Base-by-base conservation (phyloP, 2,888 invertebrate genomes). In the Oegoconia quadripuncta region DNA sequence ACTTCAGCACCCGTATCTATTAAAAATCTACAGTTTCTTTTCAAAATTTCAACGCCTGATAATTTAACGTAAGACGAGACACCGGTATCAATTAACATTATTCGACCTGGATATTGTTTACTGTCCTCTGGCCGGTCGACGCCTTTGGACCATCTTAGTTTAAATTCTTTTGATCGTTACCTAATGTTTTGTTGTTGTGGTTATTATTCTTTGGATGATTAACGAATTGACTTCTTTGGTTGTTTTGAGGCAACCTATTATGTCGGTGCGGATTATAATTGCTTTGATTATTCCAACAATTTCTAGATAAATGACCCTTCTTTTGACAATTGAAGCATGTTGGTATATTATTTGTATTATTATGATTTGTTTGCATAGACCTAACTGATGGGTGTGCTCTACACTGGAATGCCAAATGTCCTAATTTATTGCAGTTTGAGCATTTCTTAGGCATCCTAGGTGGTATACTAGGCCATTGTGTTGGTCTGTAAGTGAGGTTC, bases 1-100 rank as follows among this genome's bases (percentile, higher is more conserved):
- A 48, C 37, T 34, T 48, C 41, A 3, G 46, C 48, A 1, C 50
- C 48, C 2, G 50, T 50, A 34, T 48, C 42, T 5, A 50, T 44
- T 13, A 48, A 34, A 31, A 48, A 50, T 18, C 34, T 48, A 27
- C 30, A 30, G 31, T 41, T 23, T 3, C n/a, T 8, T 9, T 23
- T 3, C 9, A 23, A 8, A 8, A 8, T 23, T n/a, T 23, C 23
- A 8, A 9, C 3, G 3, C 23, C 23, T 11, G 32, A 14, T 42
- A 48, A 35, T 3, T 22, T 32, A 20, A 48, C 40, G 31, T 41
- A 50, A 14, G 35, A 34, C 4, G 46, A 46, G 23, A 46, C 34
- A 3, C 38, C 39, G 11, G 41, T 50, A 37, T 50, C 35, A 8
- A 46, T 27, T 18, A 38, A 28, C 32, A 37, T 42, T 43, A 50